These are phyloP conservation scores for Scelioninae gen. 2 DNA, from an alignment of 2,888 invertebrate genomes.

Conservation along the genomic window DNA sequence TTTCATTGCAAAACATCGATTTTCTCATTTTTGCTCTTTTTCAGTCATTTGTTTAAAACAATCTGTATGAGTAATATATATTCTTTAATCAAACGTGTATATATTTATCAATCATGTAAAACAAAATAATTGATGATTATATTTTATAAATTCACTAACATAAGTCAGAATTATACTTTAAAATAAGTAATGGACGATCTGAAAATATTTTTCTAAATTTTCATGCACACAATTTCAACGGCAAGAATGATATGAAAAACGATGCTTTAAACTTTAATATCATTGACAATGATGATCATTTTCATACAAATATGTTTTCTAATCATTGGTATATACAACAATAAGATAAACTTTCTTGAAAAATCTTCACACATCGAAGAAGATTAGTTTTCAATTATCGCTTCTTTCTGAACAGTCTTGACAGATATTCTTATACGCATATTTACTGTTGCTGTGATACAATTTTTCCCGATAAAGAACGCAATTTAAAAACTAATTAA, in stretches of 20 bases:
- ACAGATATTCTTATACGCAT: slow-evolving; percentile 13
- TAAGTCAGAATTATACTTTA: too few relatives aligned
- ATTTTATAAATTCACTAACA: too few relatives aligned
- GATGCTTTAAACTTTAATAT: slow-evolving; percentile 19
- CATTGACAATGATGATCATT: slow-evolving; percentile 21
- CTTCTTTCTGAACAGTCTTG: slow-evolving; percentile 43
- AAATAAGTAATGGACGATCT: too few relatives aligned
- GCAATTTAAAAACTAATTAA: slow-evolving; percentile 6
- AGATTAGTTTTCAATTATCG: slow-evolving; percentile 35
- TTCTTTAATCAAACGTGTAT: slow-evolving; percentile 1
- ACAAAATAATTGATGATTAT: too few relatives aligned
- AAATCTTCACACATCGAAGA: slow-evolving; percentile 13
- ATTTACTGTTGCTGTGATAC: slow-evolving; percentile 22
- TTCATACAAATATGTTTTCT: slow-evolving; percentile 29
- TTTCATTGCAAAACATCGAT: slow-evolving; percentile 14
- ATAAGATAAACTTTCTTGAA: slow-evolving; percentile 43
- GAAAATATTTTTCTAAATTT: too few relatives aligned
- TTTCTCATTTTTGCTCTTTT: slow-evolving; percentile 25
- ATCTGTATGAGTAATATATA: slow-evolving; percentile 1
- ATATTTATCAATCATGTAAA: slow-evolving; percentile 8
- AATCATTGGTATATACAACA: slow-evolving; percentile 34
- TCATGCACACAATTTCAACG: too few relatives aligned
- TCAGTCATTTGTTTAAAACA: slow-evolving; percentile 17
- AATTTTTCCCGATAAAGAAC: slow-evolving; percentile 3
- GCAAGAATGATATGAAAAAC: slow-evolving; percentile 17